Evolutionary conservation across 2,113 vertebrate species (phyloP).

Genomic region (Phodopus roborovskii): DNA sequence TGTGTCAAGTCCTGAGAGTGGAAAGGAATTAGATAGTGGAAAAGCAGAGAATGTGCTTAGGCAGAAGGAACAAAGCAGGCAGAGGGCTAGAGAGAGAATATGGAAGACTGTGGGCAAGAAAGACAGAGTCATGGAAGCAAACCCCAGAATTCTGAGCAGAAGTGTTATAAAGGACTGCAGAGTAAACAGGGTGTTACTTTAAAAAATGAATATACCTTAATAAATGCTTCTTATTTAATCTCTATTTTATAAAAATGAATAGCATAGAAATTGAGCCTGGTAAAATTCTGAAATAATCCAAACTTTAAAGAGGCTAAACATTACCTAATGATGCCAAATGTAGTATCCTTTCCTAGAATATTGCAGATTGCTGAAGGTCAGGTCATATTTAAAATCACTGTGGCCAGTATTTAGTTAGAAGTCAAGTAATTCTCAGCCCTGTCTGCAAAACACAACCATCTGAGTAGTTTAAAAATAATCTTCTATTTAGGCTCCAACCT

Average conservation of each 20-base stretch:
- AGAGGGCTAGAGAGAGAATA: neutral
- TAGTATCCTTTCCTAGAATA: neutral
- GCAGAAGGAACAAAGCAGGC: neutral
- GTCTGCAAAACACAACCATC: neutral
- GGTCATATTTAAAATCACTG: neutral
- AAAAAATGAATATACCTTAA: neutral
- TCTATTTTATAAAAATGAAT: conserved; percentile 6
- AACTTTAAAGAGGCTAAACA: neutral
- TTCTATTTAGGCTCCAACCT: neutral
- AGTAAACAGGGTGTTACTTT: neutral
- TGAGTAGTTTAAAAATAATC: neutral
- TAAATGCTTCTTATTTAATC: neutral
- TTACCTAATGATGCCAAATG: neutral
- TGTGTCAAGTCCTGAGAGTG: neutral
- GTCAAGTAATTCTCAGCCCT: neutral
- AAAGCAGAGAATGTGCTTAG: neutral
- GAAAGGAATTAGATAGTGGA: neutral
- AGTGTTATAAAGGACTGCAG: neutral
- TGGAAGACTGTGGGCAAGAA: neutral
- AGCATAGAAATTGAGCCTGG: neutral
- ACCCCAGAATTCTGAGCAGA: neutral
- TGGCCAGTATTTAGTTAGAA: neutral
- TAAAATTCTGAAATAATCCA: neutral
- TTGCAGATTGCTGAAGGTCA: neutral
- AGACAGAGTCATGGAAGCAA: neutral